Evolutionary conservation across 2,113 vertebrate genomes (phyloP).

Genomic region (Cyprichromis sp.): DNA sequence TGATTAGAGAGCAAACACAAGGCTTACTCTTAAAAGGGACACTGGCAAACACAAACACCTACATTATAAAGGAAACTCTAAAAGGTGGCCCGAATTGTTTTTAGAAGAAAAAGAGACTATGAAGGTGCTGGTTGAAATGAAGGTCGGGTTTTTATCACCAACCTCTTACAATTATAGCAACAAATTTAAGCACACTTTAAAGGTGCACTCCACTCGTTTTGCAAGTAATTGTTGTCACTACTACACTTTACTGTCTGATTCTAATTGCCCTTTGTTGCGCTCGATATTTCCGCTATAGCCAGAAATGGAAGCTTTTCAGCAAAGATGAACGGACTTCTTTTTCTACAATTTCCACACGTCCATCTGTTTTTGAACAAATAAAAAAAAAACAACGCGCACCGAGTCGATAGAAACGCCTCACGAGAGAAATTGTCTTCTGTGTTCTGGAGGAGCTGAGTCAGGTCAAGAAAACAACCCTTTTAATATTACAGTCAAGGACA

Average conservation of each 20-base stretch:
- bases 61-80: slow-evolving; percentile 5
- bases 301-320: not conserved
- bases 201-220: not conserved
- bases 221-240: not conserved
- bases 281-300: not conserved
- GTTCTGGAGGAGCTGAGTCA: not conserved
- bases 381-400: accelerated
- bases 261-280: not conserved
- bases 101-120: slow-evolving; percentile 32
- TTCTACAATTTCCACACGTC: not conserved
- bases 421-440: not conserved
- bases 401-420: not conserved
- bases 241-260: not conserved
- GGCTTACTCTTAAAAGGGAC: slow-evolving; percentile 16
- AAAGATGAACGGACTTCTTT: not conserved
- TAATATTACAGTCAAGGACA: not conserved
- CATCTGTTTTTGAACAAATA: not conserved
- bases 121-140: slow-evolving; percentile 46
- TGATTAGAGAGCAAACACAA: slow-evolving; percentile 11
- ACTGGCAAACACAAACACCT: slow-evolving; percentile 27
- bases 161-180: not conserved
- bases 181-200: not conserved
- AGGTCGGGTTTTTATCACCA: not conserved
- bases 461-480: not conserved
- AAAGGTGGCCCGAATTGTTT: slow-evolving; percentile 2